phyloP scores from a whole-genome alignment of 1,140 invertebrate species.

The Ditylenchus dipsaci region DNA sequence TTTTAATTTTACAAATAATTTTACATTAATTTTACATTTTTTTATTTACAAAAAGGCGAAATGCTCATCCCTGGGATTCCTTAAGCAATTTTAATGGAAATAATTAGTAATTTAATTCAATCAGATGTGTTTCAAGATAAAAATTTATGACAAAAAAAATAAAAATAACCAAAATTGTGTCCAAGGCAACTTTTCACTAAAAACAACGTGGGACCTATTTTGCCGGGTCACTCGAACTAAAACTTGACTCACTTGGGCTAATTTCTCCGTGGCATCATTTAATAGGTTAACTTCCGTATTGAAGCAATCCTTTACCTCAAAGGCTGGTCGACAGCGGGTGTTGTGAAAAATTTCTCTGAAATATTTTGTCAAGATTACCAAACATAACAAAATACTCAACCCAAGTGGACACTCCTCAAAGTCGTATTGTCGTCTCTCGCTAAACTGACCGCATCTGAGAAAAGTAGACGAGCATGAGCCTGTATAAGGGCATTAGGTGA shows the following conservation, averaged over 20 bases:
- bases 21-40: no score
- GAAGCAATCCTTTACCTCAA: not conserved
- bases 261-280: constrained; percentile 25
- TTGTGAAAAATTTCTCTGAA: not conserved
- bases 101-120: no score
- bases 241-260: constrained; percentile 16
- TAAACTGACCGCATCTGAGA: constrained; percentile 16
- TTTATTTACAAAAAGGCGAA: no score
- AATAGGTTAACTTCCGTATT: constrained; percentile 9
- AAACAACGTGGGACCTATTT: no score
- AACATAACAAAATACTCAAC: constrained; percentile 6
- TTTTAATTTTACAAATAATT: no score
- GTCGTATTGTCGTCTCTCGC: not conserved
- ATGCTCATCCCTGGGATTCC: no score
- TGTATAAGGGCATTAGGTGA: no score
- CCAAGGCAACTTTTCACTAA: no score
- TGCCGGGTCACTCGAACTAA: not conserved
- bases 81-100: no score
- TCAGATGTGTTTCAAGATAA: no score
- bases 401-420: constrained; percentile 27
- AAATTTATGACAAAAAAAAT: no score
- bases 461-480: constrained; percentile 21
- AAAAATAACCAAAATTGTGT: not conserved
- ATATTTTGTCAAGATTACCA: not conserved
- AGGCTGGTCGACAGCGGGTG: not conserved